phyloP scores from a whole-genome alignment of 64 coral and sea anemone genomes.

The Montipora cactus region DNA sequence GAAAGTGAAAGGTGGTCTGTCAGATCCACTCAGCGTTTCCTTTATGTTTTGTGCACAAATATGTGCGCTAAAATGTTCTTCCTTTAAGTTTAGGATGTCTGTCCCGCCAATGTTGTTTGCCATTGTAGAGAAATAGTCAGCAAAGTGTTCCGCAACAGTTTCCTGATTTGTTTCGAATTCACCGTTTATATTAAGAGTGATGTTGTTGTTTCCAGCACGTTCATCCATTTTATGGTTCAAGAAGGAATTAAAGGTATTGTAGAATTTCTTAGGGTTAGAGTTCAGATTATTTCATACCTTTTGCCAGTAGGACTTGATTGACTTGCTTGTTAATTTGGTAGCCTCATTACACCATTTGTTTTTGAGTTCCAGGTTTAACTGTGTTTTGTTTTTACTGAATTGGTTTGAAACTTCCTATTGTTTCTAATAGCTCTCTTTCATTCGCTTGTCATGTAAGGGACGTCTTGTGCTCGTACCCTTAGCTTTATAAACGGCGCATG shows the following conservation, averaged over 20 bases:
- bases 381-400: slow-evolving; percentile 30
- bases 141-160: not conserved
- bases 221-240: slow-evolving; percentile 5
- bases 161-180: not conserved
- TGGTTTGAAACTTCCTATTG: slow-evolving; percentile 35
- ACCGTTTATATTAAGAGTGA: not conserved
- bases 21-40: no score
- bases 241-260: slow-evolving; percentile 37
- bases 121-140: no score
- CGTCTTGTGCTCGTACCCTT: not conserved
- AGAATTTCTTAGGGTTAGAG: slow-evolving; percentile 33
- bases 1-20: no score
- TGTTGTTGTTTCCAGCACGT: slow-evolving; percentile 15
- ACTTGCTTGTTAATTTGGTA: not conserved
- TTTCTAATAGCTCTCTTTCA: slow-evolving; percentile 52
- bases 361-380: slow-evolving; percentile 2
- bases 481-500: no score
- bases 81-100: no score
- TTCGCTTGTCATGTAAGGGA: slow-evolving; percentile 43
- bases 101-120: no score
- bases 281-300: not conserved
- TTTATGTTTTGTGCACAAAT: no score
- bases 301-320: not conserved
- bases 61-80: no score
- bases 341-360: slow-evolving; percentile 40